Base-by-base conservation (phyloP, 1,140 invertebrate genomes). In the Drosophila virilis region DNA sequence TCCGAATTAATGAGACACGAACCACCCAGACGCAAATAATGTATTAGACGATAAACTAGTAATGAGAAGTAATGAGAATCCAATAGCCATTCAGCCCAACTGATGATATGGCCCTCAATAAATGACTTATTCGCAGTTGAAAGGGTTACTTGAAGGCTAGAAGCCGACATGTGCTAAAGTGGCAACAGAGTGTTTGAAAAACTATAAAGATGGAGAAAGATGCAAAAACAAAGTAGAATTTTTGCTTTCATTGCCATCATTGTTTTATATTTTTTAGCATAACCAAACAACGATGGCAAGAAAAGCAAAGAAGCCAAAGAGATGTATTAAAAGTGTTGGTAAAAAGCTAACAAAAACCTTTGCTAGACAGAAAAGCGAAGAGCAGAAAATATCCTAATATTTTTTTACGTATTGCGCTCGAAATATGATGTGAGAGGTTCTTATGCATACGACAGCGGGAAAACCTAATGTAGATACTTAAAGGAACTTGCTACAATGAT, bases 31-130 rank as follows among this genome's bases (percentile, higher is more conserved):
- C 22, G 4, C 22, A 2, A 28, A 28, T 28, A 28, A 28, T 28
- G 4, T 28, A 28, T 28, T 28, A 40, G 38, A 40, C 73, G 52
- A 55, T 65, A 51, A 45, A 32, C 17, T 12, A 48, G 17, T 43
- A 69, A 48, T 55, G 40, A 32, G 73, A 79, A 74, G 64, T 80
- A 83, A 83, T 80, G 68, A 69, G 72, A 65, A 59, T 54, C 72
- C 71, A 57, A 73, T 37, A 42, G 33, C 52, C 46, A 52, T 64
- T 35, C 37, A 43, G 48, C 17, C 35, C 68, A 77, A 60, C 66
- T 64, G 74, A 78, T 71, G 58, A 74, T 65, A 46, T 38, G 61
- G 74, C 77, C 74, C 74, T 70, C 81, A 85, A 72, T 80, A 80
- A 85, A 71, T 70, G 61, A 40, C 9, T 32, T 32, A 9, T 9